Base-by-base conservation (phyloP, 92 coral and sea anemone species). In the Palythoa caribaeorum region DNA sequence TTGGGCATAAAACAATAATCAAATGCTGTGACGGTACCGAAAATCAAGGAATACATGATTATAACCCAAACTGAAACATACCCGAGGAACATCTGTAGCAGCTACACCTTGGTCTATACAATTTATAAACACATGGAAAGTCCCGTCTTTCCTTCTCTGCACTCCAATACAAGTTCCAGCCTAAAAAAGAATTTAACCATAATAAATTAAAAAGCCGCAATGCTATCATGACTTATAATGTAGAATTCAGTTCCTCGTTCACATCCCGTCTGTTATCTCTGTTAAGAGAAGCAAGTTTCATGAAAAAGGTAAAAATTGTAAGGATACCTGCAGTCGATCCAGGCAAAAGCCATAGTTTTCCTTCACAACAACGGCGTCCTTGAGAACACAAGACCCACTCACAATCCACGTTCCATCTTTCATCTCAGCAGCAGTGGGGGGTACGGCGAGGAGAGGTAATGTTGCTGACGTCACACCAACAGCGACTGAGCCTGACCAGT, bases 31-130 rank as follows among this genome's bases (percentile, higher is more conserved):
- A 2, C 1, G 1, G 16, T 10, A 59, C 20, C 65, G 16, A 14
- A 13, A 59, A 14, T 14, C 50, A 44, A 44, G 50, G 50, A 44
- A n/a, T 59, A 59, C 65, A 16, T 15, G 17, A 38, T 15, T 5
- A 39, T 16, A 36, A 0, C 52, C 20, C 50, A 38, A 20, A 40
- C 15, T 17, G 63, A 76, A 12, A 87, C 94, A 62, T 83, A 97
- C 99, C 90, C 90, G 92, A 13, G 99, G 99, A 44, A 97, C 79
- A 81, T 94, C 96, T 52, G 91, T 83, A 16, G 99, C 98, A 8
- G 96, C 99, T 6, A 95, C 98, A 20, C 99, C 99, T 75, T 97
- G 98, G 63, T 97, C 96, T 57, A 90, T 92, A 50, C 98, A 94
- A 88, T 97, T 96, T 13, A 94, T 80, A 80, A 92, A 97, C 40